Evolutionary conservation across 2,797 vertebrate genomes (phyloP).

Genomic region (Gallirallus australis): DNA sequence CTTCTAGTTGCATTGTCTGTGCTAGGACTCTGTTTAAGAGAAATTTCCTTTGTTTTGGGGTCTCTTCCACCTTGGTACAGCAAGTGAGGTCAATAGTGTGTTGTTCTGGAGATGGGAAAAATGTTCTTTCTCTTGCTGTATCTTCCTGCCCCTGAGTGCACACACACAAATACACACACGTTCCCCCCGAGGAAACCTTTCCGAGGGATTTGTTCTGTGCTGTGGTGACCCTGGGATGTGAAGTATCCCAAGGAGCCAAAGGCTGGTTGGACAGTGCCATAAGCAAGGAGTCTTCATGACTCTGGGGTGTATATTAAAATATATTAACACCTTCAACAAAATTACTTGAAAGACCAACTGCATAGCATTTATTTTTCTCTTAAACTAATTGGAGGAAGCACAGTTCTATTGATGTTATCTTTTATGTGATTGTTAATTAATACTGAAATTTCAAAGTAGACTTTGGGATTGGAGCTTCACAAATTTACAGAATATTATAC

Average conservation of each 20-base stretch:
- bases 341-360: not conserved
- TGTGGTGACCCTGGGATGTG: not conserved
- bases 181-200: accelerated
- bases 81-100: not conserved
- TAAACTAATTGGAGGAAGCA: not conserved
- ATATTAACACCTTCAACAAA: not conserved
- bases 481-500: accelerated
- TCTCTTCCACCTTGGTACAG: not conserved
- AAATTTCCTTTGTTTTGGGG: not conserved
- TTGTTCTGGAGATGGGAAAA: not conserved
- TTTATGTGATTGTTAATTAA: not conserved
- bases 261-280: no score
- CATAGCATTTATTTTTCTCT: not conserved
- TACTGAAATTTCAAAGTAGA: not conserved
- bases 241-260: not conserved
- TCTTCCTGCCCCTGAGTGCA: not conserved
- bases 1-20: not conserved
- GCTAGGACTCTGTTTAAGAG: not conserved
- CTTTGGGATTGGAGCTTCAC: not conserved
- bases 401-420: not conserved
- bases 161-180: not conserved
- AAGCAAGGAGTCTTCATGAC: not conserved
- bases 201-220: accelerated
- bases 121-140: not conserved
- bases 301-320: not conserved